These are phyloP conservation scores for Lamprologus sp. DNA, from an alignment of 2,113 vertebrate genomes.

Conservation along the genomic window DNA sequence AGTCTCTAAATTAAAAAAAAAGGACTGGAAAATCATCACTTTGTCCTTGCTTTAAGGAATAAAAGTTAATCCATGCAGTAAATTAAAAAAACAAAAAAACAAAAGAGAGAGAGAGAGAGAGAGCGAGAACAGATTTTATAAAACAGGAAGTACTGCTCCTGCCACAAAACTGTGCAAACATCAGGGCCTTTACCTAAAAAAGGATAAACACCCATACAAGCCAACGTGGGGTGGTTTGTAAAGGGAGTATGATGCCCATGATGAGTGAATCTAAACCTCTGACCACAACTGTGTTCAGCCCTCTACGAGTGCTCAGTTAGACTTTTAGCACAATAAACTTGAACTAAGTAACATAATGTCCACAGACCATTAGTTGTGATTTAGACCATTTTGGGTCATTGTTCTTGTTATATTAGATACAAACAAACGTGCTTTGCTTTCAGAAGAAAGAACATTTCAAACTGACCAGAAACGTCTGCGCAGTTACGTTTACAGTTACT, in stretches of 20 bases:
- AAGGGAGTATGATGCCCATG: background rate
- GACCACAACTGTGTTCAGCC: background rate
- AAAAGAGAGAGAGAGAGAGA: background rate
- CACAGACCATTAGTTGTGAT: background rate
- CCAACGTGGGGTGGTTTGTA: accelerated
- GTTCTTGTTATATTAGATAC: background rate
- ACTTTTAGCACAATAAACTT: background rate
- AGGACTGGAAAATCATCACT: background rate
- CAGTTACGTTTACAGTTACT: background rate
- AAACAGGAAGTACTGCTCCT: background rate
- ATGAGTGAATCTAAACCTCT: background rate
- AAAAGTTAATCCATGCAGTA: background rate
- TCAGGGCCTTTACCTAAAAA: background rate
- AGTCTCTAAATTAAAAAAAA: background rate
- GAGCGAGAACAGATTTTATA: background rate
- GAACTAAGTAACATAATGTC: background rate
- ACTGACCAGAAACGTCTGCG: background rate
- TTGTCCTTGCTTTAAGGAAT: background rate
- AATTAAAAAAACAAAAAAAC: accelerated
- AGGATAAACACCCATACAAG: background rate
- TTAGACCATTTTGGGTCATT: background rate
- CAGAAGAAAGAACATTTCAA: background rate
- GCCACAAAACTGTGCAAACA: background rate
- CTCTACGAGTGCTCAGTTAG: background rate
- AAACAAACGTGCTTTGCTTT: background rate